Evolutionary conservation across 2,113 vertebrate genomes (phyloP).

Genomic region (Sialia sialis): DNA sequence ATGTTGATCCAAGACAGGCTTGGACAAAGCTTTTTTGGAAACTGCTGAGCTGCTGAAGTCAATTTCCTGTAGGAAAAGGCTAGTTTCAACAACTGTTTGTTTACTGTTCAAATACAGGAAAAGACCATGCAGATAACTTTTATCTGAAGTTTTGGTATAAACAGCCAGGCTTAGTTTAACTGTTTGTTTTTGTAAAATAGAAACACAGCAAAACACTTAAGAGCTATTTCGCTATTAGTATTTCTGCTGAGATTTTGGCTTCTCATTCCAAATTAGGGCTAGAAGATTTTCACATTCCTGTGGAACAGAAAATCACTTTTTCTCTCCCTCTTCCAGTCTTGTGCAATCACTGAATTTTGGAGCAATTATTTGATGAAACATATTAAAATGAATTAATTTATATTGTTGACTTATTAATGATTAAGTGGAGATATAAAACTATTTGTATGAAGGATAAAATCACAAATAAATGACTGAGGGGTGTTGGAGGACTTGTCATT

Average conservation of each 20-base stretch:
- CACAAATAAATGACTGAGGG: background rate
- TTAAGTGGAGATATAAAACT: background rate
- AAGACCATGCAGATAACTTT: background rate
- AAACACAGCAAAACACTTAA: background rate
- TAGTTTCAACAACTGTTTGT: background rate
- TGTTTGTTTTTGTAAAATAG: background rate
- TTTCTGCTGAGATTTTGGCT: background rate
- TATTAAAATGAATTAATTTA: background rate
- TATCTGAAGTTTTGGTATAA: background rate
- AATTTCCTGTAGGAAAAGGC: background rate
- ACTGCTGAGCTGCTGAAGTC: background rate
- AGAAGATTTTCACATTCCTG: background rate
- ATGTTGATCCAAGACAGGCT: background rate
- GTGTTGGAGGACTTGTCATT: background rate
- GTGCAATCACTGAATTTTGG: background rate
- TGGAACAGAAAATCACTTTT: background rate
- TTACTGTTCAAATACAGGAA: conserved; percentile 11
- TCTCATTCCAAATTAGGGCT: background rate
- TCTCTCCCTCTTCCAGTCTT: background rate
- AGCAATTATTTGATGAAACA: background rate
- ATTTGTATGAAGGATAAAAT: background rate
- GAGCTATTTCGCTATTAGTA: background rate
- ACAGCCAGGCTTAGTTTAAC: background rate
- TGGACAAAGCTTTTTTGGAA: background rate
- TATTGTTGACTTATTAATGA: background rate